phyloP scores from a whole-genome alignment of 2,888 invertebrate species.

The Orthosia gothica region DNA sequence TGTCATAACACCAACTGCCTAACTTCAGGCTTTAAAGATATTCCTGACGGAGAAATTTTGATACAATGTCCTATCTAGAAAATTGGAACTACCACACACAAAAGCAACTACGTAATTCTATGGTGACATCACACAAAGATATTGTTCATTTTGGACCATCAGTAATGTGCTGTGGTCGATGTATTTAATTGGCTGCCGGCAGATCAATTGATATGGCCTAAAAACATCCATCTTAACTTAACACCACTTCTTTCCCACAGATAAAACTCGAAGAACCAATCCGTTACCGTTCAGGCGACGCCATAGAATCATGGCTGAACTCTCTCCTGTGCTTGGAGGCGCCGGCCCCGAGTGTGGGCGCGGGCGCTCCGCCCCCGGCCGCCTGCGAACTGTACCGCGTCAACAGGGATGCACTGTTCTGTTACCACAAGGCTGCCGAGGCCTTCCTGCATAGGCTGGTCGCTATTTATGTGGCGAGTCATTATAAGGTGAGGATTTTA shows the following conservation, averaged over 20 bases:
- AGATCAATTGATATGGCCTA: too few species aligned
- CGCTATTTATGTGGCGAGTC: constrained; percentile 98
- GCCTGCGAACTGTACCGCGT: constrained; percentile 97
- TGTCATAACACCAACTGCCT: too few species aligned
- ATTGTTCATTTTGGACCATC: too few species aligned
- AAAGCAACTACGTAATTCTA: too few species aligned
- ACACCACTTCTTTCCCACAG: constrained; percentile 77
- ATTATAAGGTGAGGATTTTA: constrained; percentile 95
- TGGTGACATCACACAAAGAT: too few species aligned
- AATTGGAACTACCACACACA: too few species aligned
- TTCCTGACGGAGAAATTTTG: too few species aligned
- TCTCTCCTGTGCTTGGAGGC: constrained; percentile 98
- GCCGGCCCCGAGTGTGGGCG: constrained; percentile 93
- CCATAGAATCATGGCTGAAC: constrained; percentile 98
- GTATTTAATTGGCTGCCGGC: too few species aligned
- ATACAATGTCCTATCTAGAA: too few species aligned
- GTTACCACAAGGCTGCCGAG: constrained; percentile 98
- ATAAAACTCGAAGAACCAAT: constrained; percentile 98
- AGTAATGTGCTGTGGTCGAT: too few species aligned
- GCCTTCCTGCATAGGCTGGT: constrained; percentile 98
- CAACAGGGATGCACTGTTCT: constrained; percentile 97
- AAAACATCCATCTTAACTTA: neutral
- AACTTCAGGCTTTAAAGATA: too few species aligned
- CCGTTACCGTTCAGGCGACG: constrained; percentile 96
- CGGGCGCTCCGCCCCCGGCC: constrained; percentile 97